Base-by-base conservation (phyloP, 1,140 invertebrate species). In the Drosophila elegans region DNA sequence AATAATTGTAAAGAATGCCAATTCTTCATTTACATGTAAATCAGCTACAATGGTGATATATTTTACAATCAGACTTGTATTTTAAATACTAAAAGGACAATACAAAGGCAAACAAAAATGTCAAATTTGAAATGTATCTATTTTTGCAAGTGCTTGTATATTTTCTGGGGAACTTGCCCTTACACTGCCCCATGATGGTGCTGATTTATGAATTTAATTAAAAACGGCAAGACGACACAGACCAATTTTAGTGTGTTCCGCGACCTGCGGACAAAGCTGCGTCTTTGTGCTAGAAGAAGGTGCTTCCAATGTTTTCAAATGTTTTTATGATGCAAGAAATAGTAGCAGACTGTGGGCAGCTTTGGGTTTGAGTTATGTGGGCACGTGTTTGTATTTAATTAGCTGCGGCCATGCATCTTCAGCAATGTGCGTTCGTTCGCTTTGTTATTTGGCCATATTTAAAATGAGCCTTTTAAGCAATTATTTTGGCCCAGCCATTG, bases 191-290 rank as follows among this genome's bases (percentile, higher is more conserved):
- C 45, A 39, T 42, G 51, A 48, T 60, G 41, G 25, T 60, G 83
- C 71, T 86, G 83, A 86, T 86, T 86, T 86, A 86, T 86, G 83
- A 86, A 86, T 86, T 86, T 86, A 88, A 86, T 86, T 86, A 86
- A 86, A 82, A 86, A 74, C 75, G 59, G 63, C 71, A 79, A 72
- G 67, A 73, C 75, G 84, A 83, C 75, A 83, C 64, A 46, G 52
- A 56, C 67, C 62, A 79, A 57, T 59, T 49, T 76, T n/a, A 46
- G 51, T 13, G 32, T 52, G 48, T 46, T 32, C 38, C 11, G 48
- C 56, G 61, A 64, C 64, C 60, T 42, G 48, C 45, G 49, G 56
- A 73, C 78, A 81, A 78, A 54, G 75, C 55, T 45, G 12, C 48
- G 62, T 74, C 76, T 75, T 73, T 77, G 82, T 72, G 76, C 67